Percentiles rank a stretch among this genome's conserved stretches.
These are phyloP conservation scores for Caenorhabditis virilis DNA, from an alignment of 2,888 invertebrate genomes.

Conservation along the genomic window DNA sequence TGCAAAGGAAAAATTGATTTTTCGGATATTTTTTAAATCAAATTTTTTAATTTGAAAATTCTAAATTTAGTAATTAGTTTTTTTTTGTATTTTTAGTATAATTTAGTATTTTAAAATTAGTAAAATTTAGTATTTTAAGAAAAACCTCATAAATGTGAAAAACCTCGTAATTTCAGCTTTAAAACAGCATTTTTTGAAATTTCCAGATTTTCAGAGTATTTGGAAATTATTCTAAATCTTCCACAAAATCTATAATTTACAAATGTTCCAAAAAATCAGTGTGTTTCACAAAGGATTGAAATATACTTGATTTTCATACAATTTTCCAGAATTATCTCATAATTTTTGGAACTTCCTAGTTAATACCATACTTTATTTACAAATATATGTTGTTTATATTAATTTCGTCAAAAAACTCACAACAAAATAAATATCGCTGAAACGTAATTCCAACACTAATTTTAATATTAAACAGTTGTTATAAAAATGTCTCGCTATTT, in stretches of 20 bases:
- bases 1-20: slow-evolving; percentile 9
- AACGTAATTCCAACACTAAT: too few relatives aligned
- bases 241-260: too few relatives aligned
- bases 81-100: background rate
- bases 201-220: background rate
- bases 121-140: background rate
- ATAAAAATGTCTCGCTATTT: too few relatives aligned
- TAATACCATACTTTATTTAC: background rate
- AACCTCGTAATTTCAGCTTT: background rate
- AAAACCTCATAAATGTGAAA: background rate
- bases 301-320: background rate
- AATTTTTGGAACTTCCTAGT: background rate
- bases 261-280: too few relatives aligned
- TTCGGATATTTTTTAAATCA: background rate
- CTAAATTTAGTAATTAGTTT: background rate
- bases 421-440: too few relatives aligned
- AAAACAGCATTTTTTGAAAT: background rate
- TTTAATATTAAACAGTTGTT: too few relatives aligned
- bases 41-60: background rate
- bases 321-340: background rate
- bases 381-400: too few relatives aligned
- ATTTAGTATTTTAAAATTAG: background rate
- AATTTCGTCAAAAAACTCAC: too few relatives aligned
- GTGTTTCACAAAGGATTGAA: background rate
- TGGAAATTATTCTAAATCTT: too few relatives aligned